A percentile compares a stretch with the other conserved stretches of the same genome.
These are phyloP conservation scores for Limnephilus auricula DNA, from an alignment of 2,888 invertebrate genomes.

Conservation along the genomic window DNA sequence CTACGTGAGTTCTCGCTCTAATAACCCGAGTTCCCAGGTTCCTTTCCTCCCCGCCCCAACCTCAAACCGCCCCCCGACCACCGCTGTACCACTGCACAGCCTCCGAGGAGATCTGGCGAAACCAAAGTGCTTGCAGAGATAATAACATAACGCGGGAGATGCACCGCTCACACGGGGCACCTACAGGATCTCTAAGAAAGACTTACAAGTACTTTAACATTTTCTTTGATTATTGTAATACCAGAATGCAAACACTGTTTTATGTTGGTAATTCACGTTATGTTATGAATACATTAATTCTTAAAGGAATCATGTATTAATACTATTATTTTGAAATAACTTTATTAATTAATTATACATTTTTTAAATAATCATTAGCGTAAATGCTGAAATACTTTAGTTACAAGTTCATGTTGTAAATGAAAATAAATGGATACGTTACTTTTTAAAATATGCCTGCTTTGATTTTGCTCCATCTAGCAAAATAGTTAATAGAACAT, in stretches of 20 bases:
- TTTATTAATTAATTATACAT: too few species aligned
- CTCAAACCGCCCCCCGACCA: neutral
- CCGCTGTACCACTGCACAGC: constrained; percentile 26
- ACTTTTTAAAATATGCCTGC: too few species aligned
- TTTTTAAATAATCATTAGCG: too few species aligned
- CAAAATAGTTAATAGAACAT: neutral
- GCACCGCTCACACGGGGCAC: constrained; percentile 44
- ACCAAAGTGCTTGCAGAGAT: constrained; percentile 60
- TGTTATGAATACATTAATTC: too few species aligned
- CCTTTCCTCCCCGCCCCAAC: neutral
- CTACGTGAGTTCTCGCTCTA: constrained; percentile 34
- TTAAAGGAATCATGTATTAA: too few species aligned
- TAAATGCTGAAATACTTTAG: too few species aligned
- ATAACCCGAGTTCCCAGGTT: constrained; percentile 39
- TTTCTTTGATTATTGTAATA: neutral
- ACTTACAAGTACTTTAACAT: neutral
- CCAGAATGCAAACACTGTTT: neutral
- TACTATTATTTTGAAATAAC: too few species aligned
- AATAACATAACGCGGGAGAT: constrained; percentile 60
- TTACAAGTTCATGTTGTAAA: too few species aligned
- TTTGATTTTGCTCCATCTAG: neutral
- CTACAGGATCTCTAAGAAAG: constrained; percentile 21
- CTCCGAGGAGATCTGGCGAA: constrained; percentile 50
- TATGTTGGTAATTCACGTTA: neutral
- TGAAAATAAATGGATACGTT: too few species aligned